Conservation (phyloP, 2,797 vertebrate species). For the Falco biarmicus region DNA sequence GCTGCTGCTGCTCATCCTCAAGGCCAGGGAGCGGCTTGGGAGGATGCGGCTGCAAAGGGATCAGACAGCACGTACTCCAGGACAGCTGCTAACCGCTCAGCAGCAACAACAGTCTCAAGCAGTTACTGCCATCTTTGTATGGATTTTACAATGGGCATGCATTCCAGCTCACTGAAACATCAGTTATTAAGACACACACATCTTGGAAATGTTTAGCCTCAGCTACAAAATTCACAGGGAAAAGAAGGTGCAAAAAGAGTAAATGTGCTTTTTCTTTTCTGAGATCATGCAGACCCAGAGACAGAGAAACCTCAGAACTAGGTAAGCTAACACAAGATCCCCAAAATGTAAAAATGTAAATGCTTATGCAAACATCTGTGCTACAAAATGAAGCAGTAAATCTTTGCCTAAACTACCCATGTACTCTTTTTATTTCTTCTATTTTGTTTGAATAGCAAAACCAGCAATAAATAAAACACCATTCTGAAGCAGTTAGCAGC, state of each 20-base stretch:
- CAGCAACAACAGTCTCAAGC: not conserved
- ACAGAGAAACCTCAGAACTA: not conserved
- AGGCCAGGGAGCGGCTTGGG: rapidly evolving
- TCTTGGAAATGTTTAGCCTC: not conserved
- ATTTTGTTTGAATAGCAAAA: not conserved
- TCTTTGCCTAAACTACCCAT: not conserved
- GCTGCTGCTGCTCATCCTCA: not conserved
- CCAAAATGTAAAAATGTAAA: not conserved
- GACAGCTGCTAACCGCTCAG: not conserved
- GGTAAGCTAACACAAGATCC: not conserved
- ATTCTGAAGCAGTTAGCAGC: not conserved
- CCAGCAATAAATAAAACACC: not conserved
- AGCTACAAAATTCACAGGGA: not conserved
- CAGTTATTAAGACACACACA: not conserved
- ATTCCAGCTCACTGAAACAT: not conserved
- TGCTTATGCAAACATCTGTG: not conserved
- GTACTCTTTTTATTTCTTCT: not conserved
- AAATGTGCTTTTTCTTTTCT: not conserved
- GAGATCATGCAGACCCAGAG: not conserved
- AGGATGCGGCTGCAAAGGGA: not conserved
- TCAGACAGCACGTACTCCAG: rapidly evolving
- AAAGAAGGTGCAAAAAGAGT: not conserved
- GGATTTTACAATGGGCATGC: not conserved
- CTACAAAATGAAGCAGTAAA: not conserved
- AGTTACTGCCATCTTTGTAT: not conserved